Percentiles rank a stretch among this genome's conserved stretches.
These are phyloP conservation scores for Pyrocoelia pectoralis DNA, from an alignment of 2,888 invertebrate species.

Conservation along the genomic window DNA sequence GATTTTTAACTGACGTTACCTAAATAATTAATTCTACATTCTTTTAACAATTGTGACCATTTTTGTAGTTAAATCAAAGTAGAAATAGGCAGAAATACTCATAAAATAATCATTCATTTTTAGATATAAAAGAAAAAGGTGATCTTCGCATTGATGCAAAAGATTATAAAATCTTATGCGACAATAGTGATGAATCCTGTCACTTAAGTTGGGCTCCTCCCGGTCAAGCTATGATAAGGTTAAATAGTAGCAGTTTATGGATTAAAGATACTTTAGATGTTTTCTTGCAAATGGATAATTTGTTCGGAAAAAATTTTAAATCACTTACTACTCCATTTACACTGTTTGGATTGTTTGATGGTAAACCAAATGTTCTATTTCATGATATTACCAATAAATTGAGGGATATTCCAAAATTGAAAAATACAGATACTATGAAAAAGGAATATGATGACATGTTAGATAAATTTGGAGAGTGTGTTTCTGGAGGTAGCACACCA, in stretches of 20 bases:
- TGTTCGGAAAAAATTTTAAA: constrained; percentile 71
- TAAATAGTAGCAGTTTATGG: constrained; percentile 64
- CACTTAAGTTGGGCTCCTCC: constrained; percentile 73
- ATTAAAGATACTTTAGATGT: constrained; percentile 75
- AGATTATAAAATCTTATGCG: constrained; percentile 68
- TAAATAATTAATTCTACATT: no score
- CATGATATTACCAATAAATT: constrained; percentile 63
- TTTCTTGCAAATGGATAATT: constrained; percentile 72
- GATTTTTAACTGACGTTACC: no score
- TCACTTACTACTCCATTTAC: constrained; percentile 70
- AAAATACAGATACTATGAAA: constrained; percentile 50
- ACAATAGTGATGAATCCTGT: constrained; percentile 61
- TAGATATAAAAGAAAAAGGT: constrained; percentile 30
- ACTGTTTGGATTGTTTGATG: constrained; percentile 75
- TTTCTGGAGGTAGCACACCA: background rate
- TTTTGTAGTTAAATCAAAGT: no score
- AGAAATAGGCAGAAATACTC: no score
- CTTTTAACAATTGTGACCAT: no score
- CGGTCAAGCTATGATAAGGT: constrained; percentile 72
- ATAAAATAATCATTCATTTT: background rate
- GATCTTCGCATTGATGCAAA: constrained; percentile 43
- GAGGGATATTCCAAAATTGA: constrained; percentile 49
- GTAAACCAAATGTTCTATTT: constrained; percentile 71
- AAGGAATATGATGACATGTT: constrained; percentile 47
- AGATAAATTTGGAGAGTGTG: constrained; percentile 41